Percentiles rank a stretch among this genome's conserved stretches.
Evolutionary conservation across 1,140 invertebrate species (phyloP).

Genomic region (Drosophila nigromelanica): DNA sequence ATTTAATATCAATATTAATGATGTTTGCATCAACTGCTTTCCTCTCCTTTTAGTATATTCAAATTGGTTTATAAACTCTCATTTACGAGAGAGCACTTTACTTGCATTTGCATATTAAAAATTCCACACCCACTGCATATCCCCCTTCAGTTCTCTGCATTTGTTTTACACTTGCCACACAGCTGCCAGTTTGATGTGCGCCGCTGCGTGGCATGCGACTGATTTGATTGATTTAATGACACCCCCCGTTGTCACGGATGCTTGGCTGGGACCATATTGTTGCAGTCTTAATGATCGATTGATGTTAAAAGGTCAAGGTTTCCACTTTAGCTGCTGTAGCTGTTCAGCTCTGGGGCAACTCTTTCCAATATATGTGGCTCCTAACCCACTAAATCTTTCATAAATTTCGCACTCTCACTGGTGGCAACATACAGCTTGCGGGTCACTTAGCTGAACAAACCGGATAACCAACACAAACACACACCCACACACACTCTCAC

Average conservation of each 20-base stretch:
- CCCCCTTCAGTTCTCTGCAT: slow-evolving; percentile 2
- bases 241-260: slow-evolving; percentile 30
- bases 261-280: neutral
- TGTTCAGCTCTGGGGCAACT: neutral
- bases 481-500: neutral
- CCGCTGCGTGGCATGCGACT: slow-evolving; percentile 26
- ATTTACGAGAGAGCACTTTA: slow-evolving; percentile 2
- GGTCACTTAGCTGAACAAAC: slow-evolving; percentile 1
- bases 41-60: too few relatives aligned
- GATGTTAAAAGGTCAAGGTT: slow-evolving; percentile 57
- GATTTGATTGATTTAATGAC: slow-evolving; percentile 71
- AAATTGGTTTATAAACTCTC: neutral
- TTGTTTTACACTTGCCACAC: slow-evolving; percentile 44
- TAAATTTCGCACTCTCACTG: slow-evolving; percentile 3
- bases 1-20: too few relatives aligned
- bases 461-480: neutral
- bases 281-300: slow-evolving; percentile 22
- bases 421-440: neutral
- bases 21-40: too few relatives aligned
- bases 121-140: neutral
- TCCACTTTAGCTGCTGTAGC: neutral
- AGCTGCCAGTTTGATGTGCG: slow-evolving; percentile 30
- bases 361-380: neutral
- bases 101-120: slow-evolving; percentile 24
- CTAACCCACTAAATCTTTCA: neutral